phyloP scores from a whole-genome alignment of 2,888 invertebrate genomes.

The Chesias legatella region DNA sequence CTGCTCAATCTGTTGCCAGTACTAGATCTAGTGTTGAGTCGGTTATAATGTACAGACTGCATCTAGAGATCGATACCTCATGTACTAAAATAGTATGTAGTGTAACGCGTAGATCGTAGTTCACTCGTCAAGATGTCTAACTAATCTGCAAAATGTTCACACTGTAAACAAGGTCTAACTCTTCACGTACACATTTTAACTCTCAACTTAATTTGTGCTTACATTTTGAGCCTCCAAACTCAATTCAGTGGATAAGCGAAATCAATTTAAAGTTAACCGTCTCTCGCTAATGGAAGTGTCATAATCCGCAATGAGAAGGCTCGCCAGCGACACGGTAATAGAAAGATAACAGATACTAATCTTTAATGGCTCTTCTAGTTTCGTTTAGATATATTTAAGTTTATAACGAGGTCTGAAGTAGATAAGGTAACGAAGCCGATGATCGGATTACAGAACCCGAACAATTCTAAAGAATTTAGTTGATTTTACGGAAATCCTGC shows the following conservation, averaged over 20 bases:
- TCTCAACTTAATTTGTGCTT: constrained; percentile 5
- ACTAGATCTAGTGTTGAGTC: too few relatives aligned
- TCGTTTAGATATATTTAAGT: constrained; percentile 42
- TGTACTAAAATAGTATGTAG: too few relatives aligned
- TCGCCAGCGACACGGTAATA: constrained; percentile 38
- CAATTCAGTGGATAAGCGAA: constrained; percentile 30
- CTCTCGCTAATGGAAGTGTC: constrained; percentile 40
- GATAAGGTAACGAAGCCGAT: constrained; percentile 10
- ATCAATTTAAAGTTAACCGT: constrained; percentile 39
- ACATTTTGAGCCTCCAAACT: constrained; percentile 20
- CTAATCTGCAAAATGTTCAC: too few relatives aligned
- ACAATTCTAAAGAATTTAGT: too few relatives aligned
- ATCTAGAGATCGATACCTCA: too few relatives aligned
- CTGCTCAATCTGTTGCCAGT: too few relatives aligned
- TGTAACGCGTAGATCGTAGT: too few relatives aligned
- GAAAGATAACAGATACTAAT: constrained; percentile 58
- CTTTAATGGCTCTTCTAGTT: constrained; percentile 44
- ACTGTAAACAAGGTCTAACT: constrained; percentile 2
- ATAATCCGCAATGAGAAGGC: constrained; percentile 47
- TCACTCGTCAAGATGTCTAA: too few relatives aligned
- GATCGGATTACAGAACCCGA: not conserved
- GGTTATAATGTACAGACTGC: too few relatives aligned
- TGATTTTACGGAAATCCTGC: too few relatives aligned
- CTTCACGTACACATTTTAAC: constrained; percentile 5
- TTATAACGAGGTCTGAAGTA: constrained; percentile 30